Conservation (phyloP, 2,113 vertebrate species). For the Ptychochromis oligacanthus region DNA sequence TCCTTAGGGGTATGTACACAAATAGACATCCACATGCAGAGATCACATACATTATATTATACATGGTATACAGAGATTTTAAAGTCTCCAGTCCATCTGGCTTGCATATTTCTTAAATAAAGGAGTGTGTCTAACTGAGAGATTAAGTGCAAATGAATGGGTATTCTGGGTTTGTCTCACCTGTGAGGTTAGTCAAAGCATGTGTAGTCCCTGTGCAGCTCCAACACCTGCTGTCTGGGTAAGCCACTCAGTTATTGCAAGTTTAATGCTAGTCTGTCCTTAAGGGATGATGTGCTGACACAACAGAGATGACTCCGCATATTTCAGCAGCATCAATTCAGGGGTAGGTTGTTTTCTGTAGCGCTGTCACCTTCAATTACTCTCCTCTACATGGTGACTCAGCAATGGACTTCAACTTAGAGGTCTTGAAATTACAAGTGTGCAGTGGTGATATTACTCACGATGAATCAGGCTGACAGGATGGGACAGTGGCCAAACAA, state of each 20-base stretch:
- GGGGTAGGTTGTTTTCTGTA: conserved; percentile 57
- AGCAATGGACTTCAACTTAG: conserved; percentile 55
- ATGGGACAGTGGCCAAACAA: conserved; percentile 50
- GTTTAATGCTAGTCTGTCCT: conserved; percentile 42
- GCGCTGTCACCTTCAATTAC: conserved; percentile 72
- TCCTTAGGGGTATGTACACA: conserved; percentile 44
- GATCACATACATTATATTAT: neutral
- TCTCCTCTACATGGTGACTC: conserved; percentile 61
- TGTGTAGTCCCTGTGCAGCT: conserved; percentile 6
- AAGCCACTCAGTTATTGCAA: conserved; percentile 50
- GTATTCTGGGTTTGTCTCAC: conserved; percentile 9
- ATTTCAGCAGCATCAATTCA: conserved; percentile 68
- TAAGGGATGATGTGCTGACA: conserved; percentile 62
- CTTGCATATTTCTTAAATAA: neutral
- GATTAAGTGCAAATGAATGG: conserved; percentile 27
- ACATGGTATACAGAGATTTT: neutral
- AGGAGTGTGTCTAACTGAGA: neutral
- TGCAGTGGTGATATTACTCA: conserved; percentile 54
- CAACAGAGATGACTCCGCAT: conserved; percentile 68
- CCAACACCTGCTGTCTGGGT: conserved; percentile 37
- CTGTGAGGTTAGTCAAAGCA: conserved; percentile 24
- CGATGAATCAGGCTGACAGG: conserved; percentile 58
- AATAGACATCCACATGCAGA: conserved; percentile 24
- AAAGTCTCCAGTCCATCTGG: neutral
- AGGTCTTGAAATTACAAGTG: conserved; percentile 57